Conservation (phyloP, 2,888 invertebrate genomes). For the Halictus ligatus region DNA sequence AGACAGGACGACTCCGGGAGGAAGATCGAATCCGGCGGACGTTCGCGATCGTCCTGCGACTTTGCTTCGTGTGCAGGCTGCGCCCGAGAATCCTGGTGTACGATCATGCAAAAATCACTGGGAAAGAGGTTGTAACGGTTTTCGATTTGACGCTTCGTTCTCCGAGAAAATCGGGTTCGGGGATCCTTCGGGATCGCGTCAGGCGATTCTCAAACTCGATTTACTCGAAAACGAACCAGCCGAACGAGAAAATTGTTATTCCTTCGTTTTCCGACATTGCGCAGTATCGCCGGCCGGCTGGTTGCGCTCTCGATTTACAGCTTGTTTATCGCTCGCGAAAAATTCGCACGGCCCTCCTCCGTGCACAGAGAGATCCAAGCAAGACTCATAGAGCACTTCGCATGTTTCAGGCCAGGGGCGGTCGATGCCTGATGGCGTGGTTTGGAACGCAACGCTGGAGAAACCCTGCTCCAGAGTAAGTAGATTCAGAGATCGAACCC, state of each 20-base stretch:
- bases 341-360: background rate
- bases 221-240: no score
- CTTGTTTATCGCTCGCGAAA: background rate
- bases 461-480: conserved; percentile 91
- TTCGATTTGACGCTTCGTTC: background rate
- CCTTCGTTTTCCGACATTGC: no score
- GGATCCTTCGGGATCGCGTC: background rate
- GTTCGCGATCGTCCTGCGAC: background rate
- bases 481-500: conserved; percentile 73
- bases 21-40: conserved; percentile 3
- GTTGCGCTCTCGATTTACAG: background rate
- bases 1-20: conserved; percentile 6
- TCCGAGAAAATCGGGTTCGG: background rate
- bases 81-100: background rate
- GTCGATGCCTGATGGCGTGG: conserved; percentile 89
- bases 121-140: background rate
- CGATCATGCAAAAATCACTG: background rate
- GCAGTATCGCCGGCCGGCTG: background rate
- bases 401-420: conserved; percentile 86
- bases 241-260: background rate
- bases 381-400: conserved; percentile 32
- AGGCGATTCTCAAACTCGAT: background rate
- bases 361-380: background rate
- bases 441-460: conserved; percentile 92
- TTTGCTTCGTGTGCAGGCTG: background rate